These are phyloP conservation scores for Nicator chloris DNA, from an alignment of 2,113 vertebrate genomes.

Conservation along the genomic window DNA sequence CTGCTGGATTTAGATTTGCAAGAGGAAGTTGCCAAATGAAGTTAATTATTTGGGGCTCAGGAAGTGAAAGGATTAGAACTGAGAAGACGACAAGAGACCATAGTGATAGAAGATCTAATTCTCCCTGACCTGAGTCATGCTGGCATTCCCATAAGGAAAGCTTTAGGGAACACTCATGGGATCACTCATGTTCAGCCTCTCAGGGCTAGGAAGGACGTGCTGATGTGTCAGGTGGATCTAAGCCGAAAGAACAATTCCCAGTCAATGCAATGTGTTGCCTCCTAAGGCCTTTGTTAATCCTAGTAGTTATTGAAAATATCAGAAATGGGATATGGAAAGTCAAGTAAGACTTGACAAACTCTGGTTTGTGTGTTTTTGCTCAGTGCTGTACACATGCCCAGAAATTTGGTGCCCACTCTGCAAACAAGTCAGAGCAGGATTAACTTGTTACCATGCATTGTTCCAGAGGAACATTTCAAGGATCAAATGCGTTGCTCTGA, in stretches of 20 bases:
- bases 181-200: not conserved
- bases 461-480: not conserved
- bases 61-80: not conserved
- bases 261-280: not conserved
- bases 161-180: not conserved
- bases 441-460: not conserved
- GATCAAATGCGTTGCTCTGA: not conserved
- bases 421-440: not conserved
- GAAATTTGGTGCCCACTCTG: not conserved
- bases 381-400: not conserved
- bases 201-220: not conserved
- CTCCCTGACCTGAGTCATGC: not conserved
- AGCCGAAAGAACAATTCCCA: not conserved
- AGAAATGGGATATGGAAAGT: not conserved
- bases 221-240: not conserved
- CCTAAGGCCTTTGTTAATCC: not conserved
- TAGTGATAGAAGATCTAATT: not conserved
- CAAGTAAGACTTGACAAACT: not conserved
- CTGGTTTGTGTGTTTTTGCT: not conserved
- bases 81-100: not conserved
- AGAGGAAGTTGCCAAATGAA: not conserved
- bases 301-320: not conserved
- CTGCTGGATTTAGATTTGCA: not conserved
- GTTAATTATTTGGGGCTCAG: not conserved
- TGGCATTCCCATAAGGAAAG: not conserved